Evolutionary conservation across 2,113 vertebrate species (phyloP), one percentile per base, ranked within the genome.

Genomic region (Prunella fulvescens): DNA sequence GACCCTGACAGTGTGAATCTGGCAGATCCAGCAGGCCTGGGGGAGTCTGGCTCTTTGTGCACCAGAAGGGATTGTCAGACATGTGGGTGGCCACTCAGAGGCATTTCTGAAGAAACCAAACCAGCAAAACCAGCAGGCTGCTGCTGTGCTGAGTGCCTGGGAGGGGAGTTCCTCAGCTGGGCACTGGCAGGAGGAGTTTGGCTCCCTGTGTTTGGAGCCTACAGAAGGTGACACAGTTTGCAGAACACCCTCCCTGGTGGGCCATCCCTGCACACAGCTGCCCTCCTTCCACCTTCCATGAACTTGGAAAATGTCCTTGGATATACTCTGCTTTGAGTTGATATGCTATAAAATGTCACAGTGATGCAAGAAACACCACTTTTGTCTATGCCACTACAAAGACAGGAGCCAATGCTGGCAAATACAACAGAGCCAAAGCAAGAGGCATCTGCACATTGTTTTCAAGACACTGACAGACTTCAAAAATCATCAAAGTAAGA

Each of bases 151-250:
- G 22, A 14, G n/a, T 53, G 54, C 3, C n/a, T 88, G 64, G 18
- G 50, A 72, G n/a, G 11, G 8, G 12, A 76, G 48, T 48, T 51
- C 20, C 71, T 82, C 66, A 40, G 70, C 1, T 56, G 48, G 24
- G 20, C 22, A 14, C 5, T 26, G 44, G 44, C 60, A 65, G 31
- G 42, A 24, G 22, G 26, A 45, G 23, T 11, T 60, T 77, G 37
- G 17, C 11, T 37, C 6, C 6, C 25, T 18, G 4, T 3, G 11
- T 24, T 69, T 48, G 58, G 45, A 81, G 42, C 35, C 64, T 3
- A 6, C 1, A 0, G 60, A 57, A 62, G 42, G 33, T 35, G 51
- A 61, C 0, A 2, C n/a, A 37, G 33, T 37, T 35, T 1, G 1
- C 33, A 79, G 53, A 76, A 69, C 22, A 12, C 0, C 37, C 19